Percentiles rank a stretch among this genome's conserved stretches.
These are phyloP conservation scores for Limnephilus lunatus DNA, from an alignment of 2,888 invertebrate species.

Conservation along the genomic window DNA sequence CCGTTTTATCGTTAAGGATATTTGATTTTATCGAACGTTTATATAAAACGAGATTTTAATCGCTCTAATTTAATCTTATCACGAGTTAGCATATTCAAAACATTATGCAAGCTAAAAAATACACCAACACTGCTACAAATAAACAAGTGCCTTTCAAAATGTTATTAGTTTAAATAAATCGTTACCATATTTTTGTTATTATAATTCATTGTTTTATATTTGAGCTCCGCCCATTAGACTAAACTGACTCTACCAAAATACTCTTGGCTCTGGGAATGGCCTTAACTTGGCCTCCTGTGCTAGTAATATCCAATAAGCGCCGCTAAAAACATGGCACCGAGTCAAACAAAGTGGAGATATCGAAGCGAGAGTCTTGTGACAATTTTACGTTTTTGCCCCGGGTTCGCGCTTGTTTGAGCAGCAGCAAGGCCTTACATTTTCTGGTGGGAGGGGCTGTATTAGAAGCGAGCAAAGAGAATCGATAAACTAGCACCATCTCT, in stretches of 20 bases:
- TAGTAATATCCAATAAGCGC: background rate
- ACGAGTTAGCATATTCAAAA: background rate
- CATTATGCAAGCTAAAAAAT: background rate
- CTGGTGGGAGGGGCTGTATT: slow-evolving; percentile 50
- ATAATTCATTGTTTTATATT: background rate
- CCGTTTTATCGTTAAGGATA: too few species aligned
- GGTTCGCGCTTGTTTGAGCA: too few species aligned
- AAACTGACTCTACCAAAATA: slow-evolving; percentile 35
- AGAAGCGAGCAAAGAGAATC: slow-evolving; percentile 58
- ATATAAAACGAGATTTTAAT: background rate
- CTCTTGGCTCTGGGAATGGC: slow-evolving; percentile 30
- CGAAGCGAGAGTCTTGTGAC: background rate
- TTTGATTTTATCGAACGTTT: background rate
- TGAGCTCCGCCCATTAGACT: background rate
- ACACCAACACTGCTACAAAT: background rate
- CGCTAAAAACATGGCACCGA: background rate
- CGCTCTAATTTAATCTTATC: background rate
- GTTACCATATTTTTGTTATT: background rate
- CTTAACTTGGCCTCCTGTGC: slow-evolving; percentile 26
- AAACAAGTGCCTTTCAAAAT: background rate
- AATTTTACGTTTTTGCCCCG: background rate
- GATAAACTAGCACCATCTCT: slow-evolving; percentile 66
- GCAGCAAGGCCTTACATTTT: background rate
- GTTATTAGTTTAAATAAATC: background rate
- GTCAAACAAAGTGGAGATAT: background rate